Evolutionary conservation across 2,113 vertebrate genomes (phyloP).

Genomic region (Elanoides forficatus): DNA sequence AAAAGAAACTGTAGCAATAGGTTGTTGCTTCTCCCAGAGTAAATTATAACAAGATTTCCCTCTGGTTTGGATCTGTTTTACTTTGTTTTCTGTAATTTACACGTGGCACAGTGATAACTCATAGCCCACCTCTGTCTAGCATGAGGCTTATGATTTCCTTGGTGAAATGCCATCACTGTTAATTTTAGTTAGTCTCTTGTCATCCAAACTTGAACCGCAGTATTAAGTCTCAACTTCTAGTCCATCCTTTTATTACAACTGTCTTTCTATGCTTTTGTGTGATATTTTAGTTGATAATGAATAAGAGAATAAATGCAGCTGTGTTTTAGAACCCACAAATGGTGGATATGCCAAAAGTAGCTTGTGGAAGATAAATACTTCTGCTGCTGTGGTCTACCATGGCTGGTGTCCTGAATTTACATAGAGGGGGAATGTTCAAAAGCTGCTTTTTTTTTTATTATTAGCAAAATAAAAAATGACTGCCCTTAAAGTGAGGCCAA

Average conservation of each 20-base stretch:
- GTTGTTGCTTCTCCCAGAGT: background rate
- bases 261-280: conserved; percentile 25
- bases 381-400: conserved; percentile 68
- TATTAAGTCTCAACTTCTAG: conserved; percentile 24
- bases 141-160: background rate
- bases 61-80: background rate
- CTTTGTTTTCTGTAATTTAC: background rate
- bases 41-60: background rate
- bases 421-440: conserved; percentile 64
- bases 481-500: conserved; percentile 68
- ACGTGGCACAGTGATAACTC: background rate
- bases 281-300: conserved; percentile 63
- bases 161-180: conserved; percentile 5
- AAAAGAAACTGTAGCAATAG: background rate
- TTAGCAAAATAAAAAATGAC: conserved; percentile 71
- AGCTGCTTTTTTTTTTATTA: conserved; percentile 48
- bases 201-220: conserved; percentile 45
- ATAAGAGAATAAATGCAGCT: conserved; percentile 60
- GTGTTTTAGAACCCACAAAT: conserved; percentile 35
- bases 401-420: conserved; percentile 68
- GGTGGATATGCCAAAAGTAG: conserved; percentile 51
- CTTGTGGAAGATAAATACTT: conserved; percentile 70
- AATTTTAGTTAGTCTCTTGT: conserved; percentile 18
- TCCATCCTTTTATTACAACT: conserved; percentile 49
- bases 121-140: background rate